phyloP scores from a whole-genome alignment of 2,888 invertebrate genomes.

The Drosophila mettleri region DNA sequence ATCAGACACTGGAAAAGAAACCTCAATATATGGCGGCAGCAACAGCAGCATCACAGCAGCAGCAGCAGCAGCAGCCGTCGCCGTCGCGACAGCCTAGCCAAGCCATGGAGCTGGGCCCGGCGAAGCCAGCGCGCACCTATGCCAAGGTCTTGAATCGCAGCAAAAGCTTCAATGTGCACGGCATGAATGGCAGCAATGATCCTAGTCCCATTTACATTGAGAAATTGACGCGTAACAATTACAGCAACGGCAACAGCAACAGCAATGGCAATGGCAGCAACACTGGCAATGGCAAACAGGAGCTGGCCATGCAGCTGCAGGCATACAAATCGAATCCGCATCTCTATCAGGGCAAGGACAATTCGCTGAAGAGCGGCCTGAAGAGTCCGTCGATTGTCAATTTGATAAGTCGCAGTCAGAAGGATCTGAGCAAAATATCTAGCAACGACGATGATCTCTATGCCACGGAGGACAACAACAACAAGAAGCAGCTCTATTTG shows the following conservation, averaged over 20 bases:
- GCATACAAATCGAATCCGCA: conserved; percentile 93
- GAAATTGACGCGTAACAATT: conserved; percentile 83
- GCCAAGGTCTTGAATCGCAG: conserved; percentile 90
- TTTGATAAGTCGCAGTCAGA: conserved; percentile 93
- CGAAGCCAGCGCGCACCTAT: conserved; percentile 92
- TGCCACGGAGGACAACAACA: conserved; percentile 78
- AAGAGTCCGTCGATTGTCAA: conserved; percentile 95
- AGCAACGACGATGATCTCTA: conserved; percentile 64
- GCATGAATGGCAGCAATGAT: conserved; percentile 86
- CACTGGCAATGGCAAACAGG: conserved; percentile 43
- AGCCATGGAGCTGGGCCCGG: conserved; percentile 85
- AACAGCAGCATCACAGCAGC: neutral
- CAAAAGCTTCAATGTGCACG: conserved; percentile 94
- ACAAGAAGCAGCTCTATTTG: conserved; percentile 89
- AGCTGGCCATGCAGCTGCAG: conserved; percentile 25
- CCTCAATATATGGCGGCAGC: neutral
- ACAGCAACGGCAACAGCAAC: conserved; percentile 55
- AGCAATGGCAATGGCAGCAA: neutral
- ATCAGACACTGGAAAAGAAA: conserved; percentile 38
- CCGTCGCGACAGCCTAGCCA: conserved; percentile 12
- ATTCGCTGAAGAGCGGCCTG: conserved; percentile 83
- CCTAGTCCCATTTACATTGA: conserved; percentile 85
- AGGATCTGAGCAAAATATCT: conserved; percentile 89
- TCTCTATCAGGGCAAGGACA: conserved; percentile 86
- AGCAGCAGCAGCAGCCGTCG: conserved; percentile 11